Conservation (phyloP, 2,113 vertebrate species). For the Heloderma charlesbogerti region DNA sequence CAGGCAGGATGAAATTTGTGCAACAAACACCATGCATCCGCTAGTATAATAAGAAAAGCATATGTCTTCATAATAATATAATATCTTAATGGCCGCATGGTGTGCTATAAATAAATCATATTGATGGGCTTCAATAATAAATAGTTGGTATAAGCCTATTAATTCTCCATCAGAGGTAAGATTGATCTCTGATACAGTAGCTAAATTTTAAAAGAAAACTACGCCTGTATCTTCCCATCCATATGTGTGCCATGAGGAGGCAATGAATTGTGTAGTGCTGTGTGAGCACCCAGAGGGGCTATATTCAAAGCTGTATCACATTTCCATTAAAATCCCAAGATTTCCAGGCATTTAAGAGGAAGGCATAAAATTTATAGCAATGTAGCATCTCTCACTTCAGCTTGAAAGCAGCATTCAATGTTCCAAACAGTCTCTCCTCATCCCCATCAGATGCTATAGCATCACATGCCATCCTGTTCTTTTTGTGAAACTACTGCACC, state of each 20-base stretch:
- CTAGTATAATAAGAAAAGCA: not conserved
- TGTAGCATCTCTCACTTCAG: slow-evolving; percentile 47
- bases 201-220: slow-evolving; percentile 36
- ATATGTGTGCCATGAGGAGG: slow-evolving; percentile 15
- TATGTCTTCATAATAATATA: not conserved
- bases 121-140: slow-evolving; percentile 40
- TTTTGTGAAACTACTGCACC: not conserved
- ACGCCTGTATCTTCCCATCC: slow-evolving; percentile 22
- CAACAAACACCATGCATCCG: not conserved
- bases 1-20: slow-evolving; percentile 6
- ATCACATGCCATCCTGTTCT: not conserved
- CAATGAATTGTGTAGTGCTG: slow-evolving; percentile 39
- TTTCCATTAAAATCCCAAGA: slow-evolving; percentile 68
- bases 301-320: slow-evolving; percentile 61
- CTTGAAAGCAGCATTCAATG: slow-evolving; percentile 48
- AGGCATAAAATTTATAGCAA: slow-evolving; percentile 62
- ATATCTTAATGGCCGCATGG: slow-evolving; percentile 31
- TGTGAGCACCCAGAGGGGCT: slow-evolving; percentile 42
- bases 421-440: slow-evolving; percentile 43
- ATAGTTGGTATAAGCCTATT: slow-evolving; percentile 23
- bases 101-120: slow-evolving; percentile 8
- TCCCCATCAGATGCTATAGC: too few species aligned
- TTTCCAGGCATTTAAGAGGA: slow-evolving; percentile 61
- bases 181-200: slow-evolving; percentile 23
- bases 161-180: slow-evolving; percentile 37